Conservation (phyloP, 64 coral and sea anemone genomes). For the Actinia equina region DNA sequence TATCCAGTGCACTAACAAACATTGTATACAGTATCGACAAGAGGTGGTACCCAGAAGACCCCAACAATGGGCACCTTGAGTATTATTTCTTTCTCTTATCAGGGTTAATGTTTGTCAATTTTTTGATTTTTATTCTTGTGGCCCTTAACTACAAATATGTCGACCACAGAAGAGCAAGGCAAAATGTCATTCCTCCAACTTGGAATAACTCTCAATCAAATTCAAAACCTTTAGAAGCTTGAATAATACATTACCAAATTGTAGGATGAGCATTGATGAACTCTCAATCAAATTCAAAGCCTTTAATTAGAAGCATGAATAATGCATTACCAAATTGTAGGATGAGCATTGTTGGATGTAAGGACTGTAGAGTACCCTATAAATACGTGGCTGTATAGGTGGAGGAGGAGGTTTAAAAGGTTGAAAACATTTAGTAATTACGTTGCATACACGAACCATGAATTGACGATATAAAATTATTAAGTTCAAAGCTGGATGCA, state of each 20-base stretch:
- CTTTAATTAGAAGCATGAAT: not conserved
- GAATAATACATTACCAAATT: not conserved
- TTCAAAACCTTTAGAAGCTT: not conserved
- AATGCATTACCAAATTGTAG: too few relatives aligned
- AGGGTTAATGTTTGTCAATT: conserved; percentile 53
- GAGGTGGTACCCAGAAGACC: conserved; percentile 69
- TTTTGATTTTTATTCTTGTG: conserved; percentile 51
- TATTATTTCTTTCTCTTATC: conserved; percentile 68
- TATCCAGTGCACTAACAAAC: conserved; percentile 48
- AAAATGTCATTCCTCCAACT: not conserved
- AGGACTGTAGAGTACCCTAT: too few relatives aligned
- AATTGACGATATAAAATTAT: too few relatives aligned
- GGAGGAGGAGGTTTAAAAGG: too few relatives aligned
- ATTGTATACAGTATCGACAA: conserved; percentile 39
- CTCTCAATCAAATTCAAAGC: too few relatives aligned
- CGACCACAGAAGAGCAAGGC: not conserved
- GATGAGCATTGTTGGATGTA: too few relatives aligned
- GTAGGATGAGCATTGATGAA: too few relatives aligned
- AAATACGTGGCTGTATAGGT: too few relatives aligned
- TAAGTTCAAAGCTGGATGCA: too few relatives aligned
- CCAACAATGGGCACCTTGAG: conserved; percentile 65
- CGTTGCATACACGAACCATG: too few relatives aligned
- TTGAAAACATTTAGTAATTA: too few relatives aligned
- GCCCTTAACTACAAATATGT: conserved; percentile 55
- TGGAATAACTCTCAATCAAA: not conserved